A percentile compares a stretch with the other conserved stretches of the same genome.
Conservation (phyloP, 2,113 vertebrate genomes). For the Azemiops feae region DNA sequence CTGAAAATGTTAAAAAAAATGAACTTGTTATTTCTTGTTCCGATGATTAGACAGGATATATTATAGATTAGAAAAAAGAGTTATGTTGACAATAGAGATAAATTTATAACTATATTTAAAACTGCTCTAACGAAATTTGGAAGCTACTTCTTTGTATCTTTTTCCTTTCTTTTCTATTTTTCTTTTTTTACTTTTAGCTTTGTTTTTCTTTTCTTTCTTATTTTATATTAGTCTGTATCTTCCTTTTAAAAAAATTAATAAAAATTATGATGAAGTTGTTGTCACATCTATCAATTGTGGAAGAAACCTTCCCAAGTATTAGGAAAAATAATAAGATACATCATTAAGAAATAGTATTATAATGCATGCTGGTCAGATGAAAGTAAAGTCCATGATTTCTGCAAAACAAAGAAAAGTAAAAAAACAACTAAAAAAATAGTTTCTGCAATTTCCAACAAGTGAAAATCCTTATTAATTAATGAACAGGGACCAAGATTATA, state of each 20-base stretch:
- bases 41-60: too few relatives aligned
- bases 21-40: too few relatives aligned
- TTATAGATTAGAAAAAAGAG: too few relatives aligned
- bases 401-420: not conserved
- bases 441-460: not conserved
- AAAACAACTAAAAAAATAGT: not conserved
- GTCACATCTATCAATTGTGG: not conserved
- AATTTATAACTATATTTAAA: not conserved
- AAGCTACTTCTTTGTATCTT: not conserved
- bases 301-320: not conserved
- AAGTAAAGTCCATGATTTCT: not conserved
- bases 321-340: not conserved
- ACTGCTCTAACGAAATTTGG: not conserved
- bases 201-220: not conserved
- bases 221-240: not conserved
- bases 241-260: not conserved
- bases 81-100: not conserved
- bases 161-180: not conserved
- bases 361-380: not conserved
- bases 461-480: conserved; percentile 28
- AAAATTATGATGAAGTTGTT: not conserved
- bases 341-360: not conserved
- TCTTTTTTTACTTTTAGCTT: not conserved
- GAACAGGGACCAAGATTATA: not conserved
- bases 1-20: too few relatives aligned